Evolutionary conservation across 1,140 invertebrate genomes (phyloP).

Genomic region (Paracyclopina nana): DNA sequence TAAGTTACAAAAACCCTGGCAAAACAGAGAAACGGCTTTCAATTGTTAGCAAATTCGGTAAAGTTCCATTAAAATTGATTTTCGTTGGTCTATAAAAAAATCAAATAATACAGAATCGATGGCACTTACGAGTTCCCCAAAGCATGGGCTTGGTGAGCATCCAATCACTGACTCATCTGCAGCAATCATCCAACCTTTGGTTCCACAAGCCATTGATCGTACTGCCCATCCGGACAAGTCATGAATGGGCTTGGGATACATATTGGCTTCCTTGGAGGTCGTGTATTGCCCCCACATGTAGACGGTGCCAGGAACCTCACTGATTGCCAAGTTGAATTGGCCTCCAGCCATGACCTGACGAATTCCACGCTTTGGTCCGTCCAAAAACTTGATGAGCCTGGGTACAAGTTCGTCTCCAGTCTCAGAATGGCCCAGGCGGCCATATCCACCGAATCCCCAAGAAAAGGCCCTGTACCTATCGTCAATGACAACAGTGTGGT

Average conservation of each 20-base stretch:
- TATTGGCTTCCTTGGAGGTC: constrained; percentile 72
- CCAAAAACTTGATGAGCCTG: constrained; percentile 67
- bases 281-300: constrained; percentile 78
- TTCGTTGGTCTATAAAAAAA: constrained; percentile 14
- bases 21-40: neutral
- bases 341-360: constrained; percentile 20
- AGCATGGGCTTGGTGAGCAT: constrained; percentile 74
- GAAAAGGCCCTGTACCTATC: constrained; percentile 64
- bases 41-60: neutral
- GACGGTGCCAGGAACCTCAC: constrained; percentile 29
- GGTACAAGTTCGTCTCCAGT: constrained; percentile 77
- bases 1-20: constrained; percentile 8
- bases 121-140: constrained; percentile 55
- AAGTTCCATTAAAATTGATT: neutral
- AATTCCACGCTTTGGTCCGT: constrained; percentile 56
- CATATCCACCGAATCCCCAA: constrained; percentile 87
- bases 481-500: constrained; percentile 75
- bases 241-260: constrained; percentile 85
- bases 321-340: constrained; percentile 16
- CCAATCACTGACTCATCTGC: constrained; percentile 72
- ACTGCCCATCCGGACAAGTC: constrained; percentile 72
- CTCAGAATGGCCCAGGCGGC: constrained; percentile 71
- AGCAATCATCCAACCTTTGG: constrained; percentile 50
- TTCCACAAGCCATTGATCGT: constrained; percentile 44
- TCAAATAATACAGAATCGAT: constrained; percentile 1